Evolutionary conservation across 2,797 vertebrate genomes (phyloP).

Genomic region (Coreius guichenoti): DNA sequence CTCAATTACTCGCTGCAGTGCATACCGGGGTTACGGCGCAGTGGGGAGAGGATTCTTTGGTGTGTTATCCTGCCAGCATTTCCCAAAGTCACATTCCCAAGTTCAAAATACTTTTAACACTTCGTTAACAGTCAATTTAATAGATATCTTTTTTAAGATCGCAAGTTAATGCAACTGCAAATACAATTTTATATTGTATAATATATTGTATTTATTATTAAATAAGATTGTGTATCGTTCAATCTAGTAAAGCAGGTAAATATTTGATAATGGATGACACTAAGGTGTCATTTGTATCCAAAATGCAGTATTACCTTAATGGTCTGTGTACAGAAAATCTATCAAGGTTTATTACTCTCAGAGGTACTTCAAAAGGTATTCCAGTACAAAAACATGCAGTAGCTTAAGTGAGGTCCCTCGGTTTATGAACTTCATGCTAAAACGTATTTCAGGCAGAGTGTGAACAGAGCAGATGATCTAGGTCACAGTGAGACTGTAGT

Average conservation of each 20-base stretch:
- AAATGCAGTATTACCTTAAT: background rate
- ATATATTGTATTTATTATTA: background rate
- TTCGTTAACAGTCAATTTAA: background rate
- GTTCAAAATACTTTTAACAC: constrained; percentile 20
- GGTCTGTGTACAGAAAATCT: background rate
- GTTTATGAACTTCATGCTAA: constrained; percentile 29
- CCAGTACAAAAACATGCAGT: background rate
- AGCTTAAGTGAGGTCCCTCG: background rate
- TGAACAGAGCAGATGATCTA: constrained; percentile 14
- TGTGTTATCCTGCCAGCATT: constrained; percentile 28
- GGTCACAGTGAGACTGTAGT: constrained; percentile 3
- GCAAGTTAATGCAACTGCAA: no score
- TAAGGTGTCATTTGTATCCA: background rate
- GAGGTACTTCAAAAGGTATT: constrained; percentile 20
- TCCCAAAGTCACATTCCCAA: constrained; percentile 33
- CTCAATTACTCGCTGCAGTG: constrained; percentile 43
- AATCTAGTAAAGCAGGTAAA: background rate
- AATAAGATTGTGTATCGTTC: background rate
- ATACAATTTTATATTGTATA: background rate
- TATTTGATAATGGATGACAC: background rate
- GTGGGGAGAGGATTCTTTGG: constrained; percentile 38
- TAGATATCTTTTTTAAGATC: background rate
- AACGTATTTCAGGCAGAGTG: constrained; percentile 24
- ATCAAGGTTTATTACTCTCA: constrained; percentile 15
- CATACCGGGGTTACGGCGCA: constrained; percentile 40